These are phyloP conservation scores for Papilio polyxenes DNA, from an alignment of 1,140 invertebrate genomes.

Conservation along the genomic window DNA sequence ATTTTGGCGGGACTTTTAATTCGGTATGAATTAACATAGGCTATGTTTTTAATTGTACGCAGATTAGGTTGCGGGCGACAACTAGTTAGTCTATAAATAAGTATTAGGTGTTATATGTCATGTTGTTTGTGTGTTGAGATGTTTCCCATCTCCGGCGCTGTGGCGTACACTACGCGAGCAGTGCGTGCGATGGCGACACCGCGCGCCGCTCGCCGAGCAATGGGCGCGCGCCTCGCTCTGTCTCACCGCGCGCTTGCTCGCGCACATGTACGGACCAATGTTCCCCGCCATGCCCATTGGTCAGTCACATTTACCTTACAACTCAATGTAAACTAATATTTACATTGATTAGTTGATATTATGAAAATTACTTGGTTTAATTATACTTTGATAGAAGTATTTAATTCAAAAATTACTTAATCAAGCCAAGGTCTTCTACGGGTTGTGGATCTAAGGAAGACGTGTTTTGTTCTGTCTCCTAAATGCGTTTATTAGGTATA, in stretches of 20 bases:
- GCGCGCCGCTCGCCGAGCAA: constrained; percentile 94
- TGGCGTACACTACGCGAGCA: constrained; percentile 98
- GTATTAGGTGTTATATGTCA: too few species aligned
- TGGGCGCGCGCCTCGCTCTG: constrained; percentile 97
- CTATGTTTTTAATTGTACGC: too few species aligned
- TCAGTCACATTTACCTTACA: constrained; percentile 66
- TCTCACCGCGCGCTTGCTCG: constrained; percentile 90
- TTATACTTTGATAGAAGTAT: too few species aligned
- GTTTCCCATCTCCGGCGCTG: constrained; percentile 93
- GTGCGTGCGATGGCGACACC: constrained; percentile 95
- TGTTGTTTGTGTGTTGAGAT: constrained; percentile 76
- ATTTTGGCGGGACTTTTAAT: too few species aligned
- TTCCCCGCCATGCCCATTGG: constrained; percentile 93
- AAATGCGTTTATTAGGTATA: too few species aligned
- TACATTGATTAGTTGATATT: neutral
- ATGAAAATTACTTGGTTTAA: neutral
- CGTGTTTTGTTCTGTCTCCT: too few species aligned
- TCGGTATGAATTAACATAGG: too few species aligned
- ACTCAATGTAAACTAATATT: neutral
- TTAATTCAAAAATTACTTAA: too few species aligned
- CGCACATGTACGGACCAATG: constrained; percentile 93
- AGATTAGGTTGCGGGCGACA: too few species aligned
- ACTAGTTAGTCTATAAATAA: too few species aligned
- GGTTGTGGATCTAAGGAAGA: too few species aligned
- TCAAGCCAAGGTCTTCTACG: too few species aligned